Evolutionary conservation across 2,888 invertebrate genomes (phyloP), one percentile per base, ranked within the genome.

Genomic region (Sepiola atlantica): DNA sequence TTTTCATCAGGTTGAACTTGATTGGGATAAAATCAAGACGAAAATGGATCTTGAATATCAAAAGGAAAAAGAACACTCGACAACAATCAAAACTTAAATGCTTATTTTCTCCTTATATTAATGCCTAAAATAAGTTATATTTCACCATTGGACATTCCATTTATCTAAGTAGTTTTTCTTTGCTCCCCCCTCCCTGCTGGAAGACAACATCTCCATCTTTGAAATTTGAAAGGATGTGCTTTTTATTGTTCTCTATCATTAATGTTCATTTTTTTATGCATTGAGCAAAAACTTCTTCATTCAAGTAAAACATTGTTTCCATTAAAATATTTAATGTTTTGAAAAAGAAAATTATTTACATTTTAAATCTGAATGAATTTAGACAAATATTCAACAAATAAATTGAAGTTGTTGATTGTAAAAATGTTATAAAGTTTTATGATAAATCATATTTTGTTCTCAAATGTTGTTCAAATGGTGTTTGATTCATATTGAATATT

Each of bases 21-120:
- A 97, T 95, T 97, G 97, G 97, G 97, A 97, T 94, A 97, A 97
- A 95, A 97, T 97, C 55, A 96, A 97, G 93, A 97, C 97, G 45
- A 97, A 97, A 95, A 97, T 98, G 57, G 97, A 97, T 91, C 96
- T 96, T 96, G 97, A 97, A 95, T 97, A 97, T 95, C 96, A 97
- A 95, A 96, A 97, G 94, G 97, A 97, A 94, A 94, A 97, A 91
- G 97, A 97, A 94, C 94, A 77, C n/a, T n/a, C n/a, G 16, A 14
- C n/a, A 77, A n/a, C 77, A 77, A 21, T n/a, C 6, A 77, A 32
- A 77, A 16, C 32, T 77, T 77, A 32, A 61, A 61, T 10, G 28
- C 10, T 8, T 28, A 21, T 6, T 24, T 28, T 61, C 45, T 45
- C 45, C 45, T 45, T 12, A n/a, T 20, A n/a, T n/a, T n/a, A 77